phyloP scores from a whole-genome alignment of 2,113 vertebrate genomes.

The Pungitius pungitius region DNA sequence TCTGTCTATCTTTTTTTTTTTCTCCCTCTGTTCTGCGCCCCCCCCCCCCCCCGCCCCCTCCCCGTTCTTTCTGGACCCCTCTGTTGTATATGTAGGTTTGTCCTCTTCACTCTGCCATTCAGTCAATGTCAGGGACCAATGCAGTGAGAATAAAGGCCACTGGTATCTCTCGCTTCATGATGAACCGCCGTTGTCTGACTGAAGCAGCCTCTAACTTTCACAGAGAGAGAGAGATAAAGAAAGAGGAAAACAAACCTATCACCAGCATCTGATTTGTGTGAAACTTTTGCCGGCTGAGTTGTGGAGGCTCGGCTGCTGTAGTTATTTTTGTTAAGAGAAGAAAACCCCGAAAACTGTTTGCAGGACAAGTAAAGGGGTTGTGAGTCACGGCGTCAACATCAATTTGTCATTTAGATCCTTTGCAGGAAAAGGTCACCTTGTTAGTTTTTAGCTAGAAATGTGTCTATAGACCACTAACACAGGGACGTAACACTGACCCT shows the following conservation, averaged over 20 bases:
- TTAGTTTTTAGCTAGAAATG: slow-evolving; percentile 51
- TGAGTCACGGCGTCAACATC: slow-evolving; percentile 54
- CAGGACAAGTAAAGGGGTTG: slow-evolving; percentile 26
- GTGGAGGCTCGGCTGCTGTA: background rate
- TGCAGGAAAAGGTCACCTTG: slow-evolving; percentile 69
- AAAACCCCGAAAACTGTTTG: slow-evolving; percentile 27
- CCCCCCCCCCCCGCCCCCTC: slow-evolving; percentile 16
- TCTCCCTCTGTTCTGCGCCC: slow-evolving; percentile 23
- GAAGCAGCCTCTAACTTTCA: slow-evolving; percentile 47
- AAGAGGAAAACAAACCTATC: slow-evolving; percentile 50
- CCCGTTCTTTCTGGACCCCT: slow-evolving; percentile 27
- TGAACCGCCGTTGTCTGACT: slow-evolving; percentile 58
- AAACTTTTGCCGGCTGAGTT: slow-evolving; percentile 10
- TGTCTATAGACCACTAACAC: slow-evolving; percentile 46
- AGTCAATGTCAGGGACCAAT: slow-evolving; percentile 54
- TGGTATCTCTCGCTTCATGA: slow-evolving; percentile 56
- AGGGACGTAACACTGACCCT: slow-evolving; percentile 53
- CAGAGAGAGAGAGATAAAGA: background rate
- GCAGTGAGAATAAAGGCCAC: slow-evolving; percentile 68
- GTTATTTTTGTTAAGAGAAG: slow-evolving; percentile 11
- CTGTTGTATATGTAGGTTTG: slow-evolving; percentile 54
- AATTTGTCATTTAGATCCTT: slow-evolving; percentile 62
- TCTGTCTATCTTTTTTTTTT: slow-evolving; percentile 41
- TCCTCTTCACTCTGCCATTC: slow-evolving; percentile 59
- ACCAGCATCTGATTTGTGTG: slow-evolving; percentile 43